phyloP scores from a whole-genome alignment of 23 tunicate species.

The Phallusia fumigata region DNA sequence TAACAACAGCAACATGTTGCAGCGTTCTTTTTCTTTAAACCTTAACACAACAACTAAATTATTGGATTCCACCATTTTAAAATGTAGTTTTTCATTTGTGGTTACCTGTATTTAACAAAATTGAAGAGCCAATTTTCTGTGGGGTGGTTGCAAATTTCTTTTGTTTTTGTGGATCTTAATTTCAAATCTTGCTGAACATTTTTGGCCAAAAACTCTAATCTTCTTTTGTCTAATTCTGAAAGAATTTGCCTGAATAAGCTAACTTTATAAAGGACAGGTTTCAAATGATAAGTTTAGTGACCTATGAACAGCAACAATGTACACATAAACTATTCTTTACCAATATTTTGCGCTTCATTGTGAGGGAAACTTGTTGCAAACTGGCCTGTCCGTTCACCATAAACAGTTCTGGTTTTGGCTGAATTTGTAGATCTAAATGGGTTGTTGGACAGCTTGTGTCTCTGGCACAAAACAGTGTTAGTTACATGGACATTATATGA shows the following conservation, averaged over 20 bases:
- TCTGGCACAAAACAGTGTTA: constrained; percentile 46
- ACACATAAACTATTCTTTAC: constrained; percentile 14
- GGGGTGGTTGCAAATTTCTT: background rate
- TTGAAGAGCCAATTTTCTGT: background rate
- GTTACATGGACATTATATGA: too few species aligned
- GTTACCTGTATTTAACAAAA: background rate
- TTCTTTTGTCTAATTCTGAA: constrained; percentile 70
- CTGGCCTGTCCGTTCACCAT: constrained; percentile 57
- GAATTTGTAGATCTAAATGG: constrained; percentile 8
- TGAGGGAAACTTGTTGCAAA: constrained; percentile 48
- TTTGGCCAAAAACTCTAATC: constrained; percentile 61
- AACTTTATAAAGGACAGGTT: background rate
- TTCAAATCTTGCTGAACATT: constrained; percentile 55
- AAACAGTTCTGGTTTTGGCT: constrained; percentile 11
- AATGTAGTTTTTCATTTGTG: background rate
- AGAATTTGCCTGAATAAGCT: background rate
- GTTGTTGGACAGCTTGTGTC: constrained; percentile 55
- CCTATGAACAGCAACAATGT: too few species aligned
- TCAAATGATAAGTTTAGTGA: too few species aligned
- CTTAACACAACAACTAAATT: constrained; percentile 23
- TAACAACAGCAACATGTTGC: constrained; percentile 78
- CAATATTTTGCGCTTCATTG: constrained; percentile 65
- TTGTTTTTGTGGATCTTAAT: background rate
- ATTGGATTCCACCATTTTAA: background rate
- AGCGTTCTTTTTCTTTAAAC: constrained; percentile 53